phyloP scores from a whole-genome alignment of 2,113 vertebrate species.

The Lontra canadensis region DNA sequence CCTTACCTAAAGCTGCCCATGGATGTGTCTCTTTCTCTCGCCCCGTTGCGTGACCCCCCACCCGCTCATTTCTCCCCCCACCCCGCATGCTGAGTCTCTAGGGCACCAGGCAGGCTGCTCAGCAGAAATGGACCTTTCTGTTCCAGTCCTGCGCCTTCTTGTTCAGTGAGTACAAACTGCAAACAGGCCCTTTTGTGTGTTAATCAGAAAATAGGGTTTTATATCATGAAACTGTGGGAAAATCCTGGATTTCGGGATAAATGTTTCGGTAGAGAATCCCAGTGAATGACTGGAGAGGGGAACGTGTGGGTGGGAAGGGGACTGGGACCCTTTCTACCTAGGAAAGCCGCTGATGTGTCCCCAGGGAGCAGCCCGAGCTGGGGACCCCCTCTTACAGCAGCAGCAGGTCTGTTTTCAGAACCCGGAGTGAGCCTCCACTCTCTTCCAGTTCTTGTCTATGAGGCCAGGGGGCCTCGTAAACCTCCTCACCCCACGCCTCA shows the following conservation, averaged over 20 bases:
- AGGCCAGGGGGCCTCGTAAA: neutral
- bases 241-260: neutral
- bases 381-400: neutral
- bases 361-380: too few species aligned
- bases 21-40: neutral
- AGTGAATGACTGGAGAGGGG: too few species aligned
- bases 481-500: neutral
- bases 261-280: neutral
- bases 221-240: neutral
- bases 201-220: neutral
- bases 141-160: too few species aligned
- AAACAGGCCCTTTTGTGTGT: neutral
- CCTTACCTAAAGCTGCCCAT: neutral
- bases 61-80: neutral
- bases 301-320: too few species aligned
- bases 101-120: rapidly evolving
- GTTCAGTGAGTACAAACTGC: rapidly evolving
- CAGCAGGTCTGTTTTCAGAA: neutral
- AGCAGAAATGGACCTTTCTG: rapidly evolving
- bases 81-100: too few species aligned
- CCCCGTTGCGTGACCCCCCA: rapidly evolving
- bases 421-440: too few species aligned
- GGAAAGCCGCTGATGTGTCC: neutral
- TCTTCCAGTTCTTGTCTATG: neutral
- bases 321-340: neutral